Conservation (phyloP, 2,797 vertebrate genomes). For the Characodon lateralis region DNA sequence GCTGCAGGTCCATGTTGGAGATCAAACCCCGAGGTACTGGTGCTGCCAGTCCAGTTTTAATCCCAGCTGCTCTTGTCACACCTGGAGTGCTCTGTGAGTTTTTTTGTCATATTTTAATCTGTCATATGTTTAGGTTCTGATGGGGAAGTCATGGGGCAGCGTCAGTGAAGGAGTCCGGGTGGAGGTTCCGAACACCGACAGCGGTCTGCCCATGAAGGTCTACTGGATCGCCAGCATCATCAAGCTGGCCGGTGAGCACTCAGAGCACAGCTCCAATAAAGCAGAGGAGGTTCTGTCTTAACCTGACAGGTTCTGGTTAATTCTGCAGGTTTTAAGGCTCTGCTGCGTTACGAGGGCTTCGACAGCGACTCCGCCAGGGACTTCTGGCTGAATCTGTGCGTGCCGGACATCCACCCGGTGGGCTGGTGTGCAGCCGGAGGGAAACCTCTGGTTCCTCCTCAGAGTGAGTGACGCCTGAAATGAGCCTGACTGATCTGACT, state of each 20-base stretch:
- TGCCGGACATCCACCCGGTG: slow-evolving; percentile 90
- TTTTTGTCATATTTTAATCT: background rate
- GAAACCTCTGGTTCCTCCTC: slow-evolving; percentile 89
- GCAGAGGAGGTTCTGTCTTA: background rate
- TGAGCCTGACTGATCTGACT: too few species aligned
- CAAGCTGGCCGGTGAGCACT: slow-evolving; percentile 88
- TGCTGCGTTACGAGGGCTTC: slow-evolving; percentile 91
- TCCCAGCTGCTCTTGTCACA: too few species aligned
- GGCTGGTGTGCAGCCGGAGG: slow-evolving; percentile 93
- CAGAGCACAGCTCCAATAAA: background rate
- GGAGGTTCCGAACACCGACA: slow-evolving; percentile 94
- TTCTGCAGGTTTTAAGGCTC: slow-evolving; percentile 85
- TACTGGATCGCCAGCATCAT: slow-evolving; percentile 96
- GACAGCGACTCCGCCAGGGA: slow-evolving; percentile 89
- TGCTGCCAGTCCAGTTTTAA: background rate
- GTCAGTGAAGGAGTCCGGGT: slow-evolving; percentile 90
- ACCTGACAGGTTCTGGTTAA: background rate
- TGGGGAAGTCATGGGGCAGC: slow-evolving; percentile 90
- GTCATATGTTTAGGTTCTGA: slow-evolving; percentile 81
- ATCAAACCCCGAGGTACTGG: background rate
- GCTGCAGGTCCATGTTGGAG: too few species aligned
- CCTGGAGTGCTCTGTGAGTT: too few species aligned
- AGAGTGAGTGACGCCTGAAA: slow-evolving; percentile 75
- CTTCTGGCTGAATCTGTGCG: slow-evolving; percentile 91
- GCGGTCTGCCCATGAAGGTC: slow-evolving; percentile 90